A percentile compares a stretch with the other conserved stretches of the same genome.
Evolutionary conservation across 2,797 vertebrate species (phyloP).

Genomic region (Florisuga fusca): DNA sequence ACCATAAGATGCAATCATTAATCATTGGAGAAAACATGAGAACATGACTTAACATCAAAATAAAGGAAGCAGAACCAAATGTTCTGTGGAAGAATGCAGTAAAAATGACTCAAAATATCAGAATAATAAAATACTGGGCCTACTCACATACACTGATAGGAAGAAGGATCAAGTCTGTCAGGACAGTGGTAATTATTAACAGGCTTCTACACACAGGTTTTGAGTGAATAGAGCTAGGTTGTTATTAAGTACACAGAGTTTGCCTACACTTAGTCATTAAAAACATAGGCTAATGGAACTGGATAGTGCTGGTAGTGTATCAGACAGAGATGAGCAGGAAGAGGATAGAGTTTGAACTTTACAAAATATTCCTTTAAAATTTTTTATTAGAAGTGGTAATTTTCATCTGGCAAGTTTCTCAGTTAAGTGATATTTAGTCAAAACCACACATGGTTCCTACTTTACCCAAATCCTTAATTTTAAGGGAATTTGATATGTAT

Average conservation of each 20-base stretch:
- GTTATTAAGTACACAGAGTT: background rate
- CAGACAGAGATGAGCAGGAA: background rate
- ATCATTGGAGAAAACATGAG: background rate
- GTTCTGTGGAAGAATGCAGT: background rate
- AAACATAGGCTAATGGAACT: background rate
- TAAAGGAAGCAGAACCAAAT: conserved; percentile 53
- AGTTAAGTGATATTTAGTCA: background rate
- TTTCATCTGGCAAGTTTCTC: background rate
- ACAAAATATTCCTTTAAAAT: background rate
- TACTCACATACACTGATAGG: background rate
- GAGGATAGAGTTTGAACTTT: background rate
- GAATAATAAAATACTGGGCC: background rate
- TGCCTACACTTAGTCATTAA: background rate
- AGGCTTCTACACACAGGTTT: background rate
- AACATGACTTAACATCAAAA: conserved; percentile 18
- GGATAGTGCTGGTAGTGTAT: background rate
- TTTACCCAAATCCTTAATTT: background rate
- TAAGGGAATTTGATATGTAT: background rate
- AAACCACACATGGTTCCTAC: background rate
- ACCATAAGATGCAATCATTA: background rate
- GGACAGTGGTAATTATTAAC: background rate
- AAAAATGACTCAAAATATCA: conserved; percentile 23
- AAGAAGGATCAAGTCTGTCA: background rate
- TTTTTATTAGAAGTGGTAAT: background rate
- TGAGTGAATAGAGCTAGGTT: background rate